A percentile compares a stretch with the other conserved stretches of the same genome.
Evolutionary conservation across 2,113 vertebrate species (phyloP).

Genomic region (Rhagologus leucostigma): DNA sequence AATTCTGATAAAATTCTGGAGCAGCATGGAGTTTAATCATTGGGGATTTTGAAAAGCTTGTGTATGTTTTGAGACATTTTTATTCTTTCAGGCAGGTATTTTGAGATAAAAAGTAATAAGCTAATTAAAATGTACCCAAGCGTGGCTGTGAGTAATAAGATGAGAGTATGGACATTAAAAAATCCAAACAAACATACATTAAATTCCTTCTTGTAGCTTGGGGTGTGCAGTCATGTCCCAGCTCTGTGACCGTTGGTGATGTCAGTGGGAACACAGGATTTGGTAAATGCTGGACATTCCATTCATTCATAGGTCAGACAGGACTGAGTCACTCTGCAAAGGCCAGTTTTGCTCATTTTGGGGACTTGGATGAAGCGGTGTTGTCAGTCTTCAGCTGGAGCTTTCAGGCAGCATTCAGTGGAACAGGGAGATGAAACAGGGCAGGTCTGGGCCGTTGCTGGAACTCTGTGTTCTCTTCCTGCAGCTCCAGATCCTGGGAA

Average conservation of each 20-base stretch:
- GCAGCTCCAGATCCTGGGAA: neutral
- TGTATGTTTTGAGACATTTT: slow-evolving; percentile 23
- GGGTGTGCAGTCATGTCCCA: neutral
- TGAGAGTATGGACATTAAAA: neutral
- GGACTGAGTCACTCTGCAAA: neutral
- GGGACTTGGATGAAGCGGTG: neutral
- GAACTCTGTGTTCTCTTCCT: neutral
- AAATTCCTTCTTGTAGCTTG: neutral
- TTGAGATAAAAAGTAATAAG: slow-evolving; percentile 58
- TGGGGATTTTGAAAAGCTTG: neutral
- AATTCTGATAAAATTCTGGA: neutral
- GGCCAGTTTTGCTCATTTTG: neutral
- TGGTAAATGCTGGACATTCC: neutral
- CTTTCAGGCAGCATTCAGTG: neutral
- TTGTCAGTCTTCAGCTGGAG: neutral
- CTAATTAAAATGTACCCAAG: slow-evolving; percentile 66
- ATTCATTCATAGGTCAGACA: neutral
- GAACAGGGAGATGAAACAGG: neutral
- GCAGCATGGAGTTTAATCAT: neutral
- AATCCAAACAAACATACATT: neutral
- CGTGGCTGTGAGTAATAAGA: slow-evolving; percentile 27
- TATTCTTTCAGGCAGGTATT: slow-evolving; percentile 39
- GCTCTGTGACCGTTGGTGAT: neutral
- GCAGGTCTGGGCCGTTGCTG: neutral
- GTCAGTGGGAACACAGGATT: neutral